phyloP scores from a whole-genome alignment of 2,113 vertebrate genomes.

The Corythoichthys haematopterus region DNA sequence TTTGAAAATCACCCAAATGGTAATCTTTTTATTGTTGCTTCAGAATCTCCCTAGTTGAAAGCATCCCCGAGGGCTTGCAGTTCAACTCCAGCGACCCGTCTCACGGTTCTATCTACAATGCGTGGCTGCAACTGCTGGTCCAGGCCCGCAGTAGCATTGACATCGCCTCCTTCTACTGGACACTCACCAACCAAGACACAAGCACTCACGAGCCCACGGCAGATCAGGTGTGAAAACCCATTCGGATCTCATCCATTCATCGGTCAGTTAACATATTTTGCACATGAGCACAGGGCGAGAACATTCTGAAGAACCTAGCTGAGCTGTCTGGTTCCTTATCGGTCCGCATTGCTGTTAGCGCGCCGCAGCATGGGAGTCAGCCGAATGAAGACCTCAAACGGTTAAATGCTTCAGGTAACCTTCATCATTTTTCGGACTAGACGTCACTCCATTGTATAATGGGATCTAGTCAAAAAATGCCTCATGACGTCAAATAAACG shows the following conservation, averaged over 20 bases:
- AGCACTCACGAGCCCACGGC: constrained; percentile 76
- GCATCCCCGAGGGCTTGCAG: constrained; percentile 81
- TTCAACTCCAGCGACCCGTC: constrained; percentile 66
- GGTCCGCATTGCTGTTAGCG: constrained; percentile 78
- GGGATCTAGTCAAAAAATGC: too few species aligned
- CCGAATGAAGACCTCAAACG: constrained; percentile 60
- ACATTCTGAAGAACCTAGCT: constrained; percentile 70
- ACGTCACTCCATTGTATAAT: too few species aligned
- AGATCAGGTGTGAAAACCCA: constrained; percentile 64
- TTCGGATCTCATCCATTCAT: too few species aligned
- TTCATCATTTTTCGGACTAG: too few species aligned
- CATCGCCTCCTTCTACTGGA: constrained; percentile 95
- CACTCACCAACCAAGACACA: constrained; percentile 82
- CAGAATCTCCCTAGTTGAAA: constrained; percentile 83
- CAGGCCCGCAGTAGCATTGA: constrained; percentile 78
- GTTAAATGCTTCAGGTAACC: constrained; percentile 75
- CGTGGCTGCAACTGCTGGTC: constrained; percentile 75
- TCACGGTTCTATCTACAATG: constrained; percentile 74
- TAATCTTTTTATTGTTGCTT: not conserved
- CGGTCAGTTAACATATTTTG: not conserved
- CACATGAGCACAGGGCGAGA: constrained; percentile 71
- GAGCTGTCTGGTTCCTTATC: constrained; percentile 65
- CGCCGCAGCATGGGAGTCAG: constrained; percentile 22
- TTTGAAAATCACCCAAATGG: too few species aligned
- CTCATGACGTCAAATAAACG: too few species aligned